A percentile compares a stretch with the other conserved stretches of the same genome.
phyloP scores from a whole-genome alignment of 1,140 invertebrate genomes.

The Vollenhovia emeryi region DNA sequence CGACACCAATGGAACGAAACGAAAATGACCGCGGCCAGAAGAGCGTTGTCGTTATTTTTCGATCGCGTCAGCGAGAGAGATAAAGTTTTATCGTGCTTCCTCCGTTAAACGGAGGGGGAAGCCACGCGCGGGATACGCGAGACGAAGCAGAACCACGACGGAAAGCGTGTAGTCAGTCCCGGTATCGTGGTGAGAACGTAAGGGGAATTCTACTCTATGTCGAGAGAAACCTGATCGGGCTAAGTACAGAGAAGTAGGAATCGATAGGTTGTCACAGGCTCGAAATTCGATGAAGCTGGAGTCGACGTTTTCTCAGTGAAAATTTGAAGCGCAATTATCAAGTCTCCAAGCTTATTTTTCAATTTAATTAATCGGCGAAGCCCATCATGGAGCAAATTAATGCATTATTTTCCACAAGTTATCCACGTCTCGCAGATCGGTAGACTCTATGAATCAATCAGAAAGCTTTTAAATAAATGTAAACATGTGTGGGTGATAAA shows the following conservation, averaged over 20 bases:
- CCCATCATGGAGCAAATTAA: neutral
- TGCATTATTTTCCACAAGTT: neutral
- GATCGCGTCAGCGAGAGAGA: constrained; percentile 61
- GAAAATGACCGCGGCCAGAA: constrained; percentile 5
- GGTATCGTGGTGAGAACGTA: neutral
- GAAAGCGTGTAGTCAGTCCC: neutral
- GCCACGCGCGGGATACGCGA: constrained; percentile 6
- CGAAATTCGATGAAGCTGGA: neutral
- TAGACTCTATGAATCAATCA: neutral
- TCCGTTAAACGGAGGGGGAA: constrained; percentile 1
- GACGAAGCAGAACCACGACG: neutral
- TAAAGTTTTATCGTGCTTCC: constrained; percentile 69
- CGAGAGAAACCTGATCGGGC: neutral
- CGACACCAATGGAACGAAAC: neutral
- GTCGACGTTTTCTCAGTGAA: neutral
- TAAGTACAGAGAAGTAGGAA: neutral
- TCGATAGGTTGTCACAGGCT: neutral
- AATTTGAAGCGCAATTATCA: neutral
- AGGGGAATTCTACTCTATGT: neutral
- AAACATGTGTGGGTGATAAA: neutral
- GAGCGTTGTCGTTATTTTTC: constrained; percentile 67
- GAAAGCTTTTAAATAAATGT: constrained; percentile 1
- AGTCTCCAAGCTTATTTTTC: neutral
- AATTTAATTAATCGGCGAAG: neutral
- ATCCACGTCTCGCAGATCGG: neutral